Percentiles rank a stretch among this genome's conserved stretches.
phyloP scores from a whole-genome alignment of 2,113 vertebrate species.

The Rhinopomastus cyanomelas region DNA sequence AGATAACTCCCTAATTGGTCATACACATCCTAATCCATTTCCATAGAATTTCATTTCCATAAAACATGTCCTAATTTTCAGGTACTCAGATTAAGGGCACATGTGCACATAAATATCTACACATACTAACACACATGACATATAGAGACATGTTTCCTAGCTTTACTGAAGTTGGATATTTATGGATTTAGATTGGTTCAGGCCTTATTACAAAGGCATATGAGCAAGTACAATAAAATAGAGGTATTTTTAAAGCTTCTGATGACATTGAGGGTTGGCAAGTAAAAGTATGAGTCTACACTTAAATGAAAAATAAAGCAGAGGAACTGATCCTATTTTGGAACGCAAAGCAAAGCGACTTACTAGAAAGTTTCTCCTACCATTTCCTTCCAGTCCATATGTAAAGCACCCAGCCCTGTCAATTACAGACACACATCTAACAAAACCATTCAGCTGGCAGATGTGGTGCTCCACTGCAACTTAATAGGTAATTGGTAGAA shows the following conservation, averaged over 20 bases:
- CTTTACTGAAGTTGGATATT: background rate
- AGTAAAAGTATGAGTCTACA: background rate
- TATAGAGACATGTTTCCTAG: background rate
- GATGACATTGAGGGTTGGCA: background rate
- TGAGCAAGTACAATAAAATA: background rate
- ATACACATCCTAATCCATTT: too few species aligned
- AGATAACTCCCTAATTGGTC: too few species aligned
- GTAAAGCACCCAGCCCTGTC: background rate
- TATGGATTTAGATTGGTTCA: background rate
- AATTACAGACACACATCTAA: background rate
- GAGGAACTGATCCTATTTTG: background rate
- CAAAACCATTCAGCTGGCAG: background rate
- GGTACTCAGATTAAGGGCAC: background rate
- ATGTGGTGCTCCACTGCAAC: background rate
- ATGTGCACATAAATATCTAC: background rate
- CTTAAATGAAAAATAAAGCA: background rate
- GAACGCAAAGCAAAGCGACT: background rate
- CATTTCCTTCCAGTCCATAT: background rate
- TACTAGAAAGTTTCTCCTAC: background rate
- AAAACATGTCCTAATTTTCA: background rate
- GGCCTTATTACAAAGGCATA: background rate
- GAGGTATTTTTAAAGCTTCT: background rate
- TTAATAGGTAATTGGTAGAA: background rate
- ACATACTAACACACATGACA: background rate
- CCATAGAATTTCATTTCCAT: too few species aligned